Conservation (phyloP, 2,888 invertebrate species). For the Euplagia quadripunctaria region DNA sequence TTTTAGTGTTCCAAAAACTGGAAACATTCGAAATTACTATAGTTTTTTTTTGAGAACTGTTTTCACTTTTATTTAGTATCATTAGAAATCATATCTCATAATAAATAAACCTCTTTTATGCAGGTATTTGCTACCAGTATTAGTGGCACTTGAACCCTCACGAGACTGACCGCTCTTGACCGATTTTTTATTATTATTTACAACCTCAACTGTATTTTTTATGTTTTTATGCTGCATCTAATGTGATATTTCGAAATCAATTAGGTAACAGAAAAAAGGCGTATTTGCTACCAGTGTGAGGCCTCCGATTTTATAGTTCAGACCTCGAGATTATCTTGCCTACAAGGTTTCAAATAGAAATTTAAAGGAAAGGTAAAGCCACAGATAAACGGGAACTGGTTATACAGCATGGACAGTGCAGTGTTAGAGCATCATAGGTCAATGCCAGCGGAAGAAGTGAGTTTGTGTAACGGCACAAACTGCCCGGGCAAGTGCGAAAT, state of each 20-base stretch:
- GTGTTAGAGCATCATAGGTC: slow-evolving; percentile 64
- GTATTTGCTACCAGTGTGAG: slow-evolving; percentile 23
- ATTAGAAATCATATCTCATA: neutral
- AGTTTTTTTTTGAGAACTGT: no score
- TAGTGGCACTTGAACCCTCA: slow-evolving; percentile 1
- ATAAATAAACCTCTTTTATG: neutral
- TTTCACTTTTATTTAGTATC: no score
- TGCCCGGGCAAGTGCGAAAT: slow-evolving; percentile 68
- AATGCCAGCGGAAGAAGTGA: slow-evolving; percentile 76
- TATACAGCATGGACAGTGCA: slow-evolving; percentile 24
- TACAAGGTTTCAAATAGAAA: neutral
- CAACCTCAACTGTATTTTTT: slow-evolving; percentile 36
- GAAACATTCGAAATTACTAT: neutral
- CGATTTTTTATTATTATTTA: slow-evolving; percentile 45
- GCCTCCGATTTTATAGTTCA: slow-evolving; percentile 24
- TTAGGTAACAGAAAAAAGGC: slow-evolving; percentile 42
- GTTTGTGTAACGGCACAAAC: slow-evolving; percentile 72
- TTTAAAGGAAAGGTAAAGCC: slow-evolving; percentile 16
- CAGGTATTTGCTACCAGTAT: slow-evolving; percentile 12
- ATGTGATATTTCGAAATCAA: slow-evolving; percentile 44
- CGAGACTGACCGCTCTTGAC: slow-evolving; percentile 9
- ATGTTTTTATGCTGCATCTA: slow-evolving; percentile 32
- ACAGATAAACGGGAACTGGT: slow-evolving; percentile 31
- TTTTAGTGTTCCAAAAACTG: neutral
- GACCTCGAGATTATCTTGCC: slow-evolving; percentile 9